These are phyloP conservation scores for Australoheros facetus DNA, from an alignment of 2,797 vertebrate species.

Conservation along the genomic window DNA sequence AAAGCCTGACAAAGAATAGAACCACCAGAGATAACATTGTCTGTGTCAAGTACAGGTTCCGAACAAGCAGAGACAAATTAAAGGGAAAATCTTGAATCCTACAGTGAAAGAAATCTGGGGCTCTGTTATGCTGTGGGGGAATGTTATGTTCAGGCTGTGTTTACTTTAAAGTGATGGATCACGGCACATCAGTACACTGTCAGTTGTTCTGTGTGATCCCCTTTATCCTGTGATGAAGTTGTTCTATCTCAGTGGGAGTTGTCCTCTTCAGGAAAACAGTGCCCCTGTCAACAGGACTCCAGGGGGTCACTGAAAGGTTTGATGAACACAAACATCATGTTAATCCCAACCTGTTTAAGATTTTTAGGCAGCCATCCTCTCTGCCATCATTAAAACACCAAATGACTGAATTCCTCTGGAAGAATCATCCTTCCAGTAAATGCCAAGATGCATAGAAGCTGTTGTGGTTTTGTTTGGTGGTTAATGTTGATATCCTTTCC, in stretches of 20 bases:
- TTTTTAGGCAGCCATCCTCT: neutral
- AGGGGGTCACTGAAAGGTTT: neutral
- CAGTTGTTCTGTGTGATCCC: neutral
- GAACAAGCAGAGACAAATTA: neutral
- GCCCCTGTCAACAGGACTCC: too few relatives aligned
- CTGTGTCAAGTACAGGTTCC: neutral
- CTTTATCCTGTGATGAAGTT: too few relatives aligned
- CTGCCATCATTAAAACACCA: neutral
- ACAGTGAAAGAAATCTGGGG: neutral
- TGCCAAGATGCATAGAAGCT: neutral
- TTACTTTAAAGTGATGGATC: neutral
- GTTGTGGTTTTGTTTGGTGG: neutral
- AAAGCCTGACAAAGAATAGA: neutral
- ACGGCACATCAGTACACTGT: neutral
- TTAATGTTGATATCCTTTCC: neutral
- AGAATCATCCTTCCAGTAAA: neutral
- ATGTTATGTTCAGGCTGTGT: neutral
- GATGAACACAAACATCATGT: neutral
- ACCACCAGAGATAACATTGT: neutral
- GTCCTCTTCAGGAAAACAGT: too few relatives aligned
- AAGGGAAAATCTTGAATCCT: neutral
- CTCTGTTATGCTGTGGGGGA: neutral
- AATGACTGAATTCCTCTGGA: slow-evolving; percentile 1
- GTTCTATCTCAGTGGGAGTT: too few relatives aligned
- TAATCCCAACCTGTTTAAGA: neutral